These are phyloP conservation scores for Jaculus jaculus DNA, from an alignment of 2,113 vertebrate species.

Conservation along the genomic window DNA sequence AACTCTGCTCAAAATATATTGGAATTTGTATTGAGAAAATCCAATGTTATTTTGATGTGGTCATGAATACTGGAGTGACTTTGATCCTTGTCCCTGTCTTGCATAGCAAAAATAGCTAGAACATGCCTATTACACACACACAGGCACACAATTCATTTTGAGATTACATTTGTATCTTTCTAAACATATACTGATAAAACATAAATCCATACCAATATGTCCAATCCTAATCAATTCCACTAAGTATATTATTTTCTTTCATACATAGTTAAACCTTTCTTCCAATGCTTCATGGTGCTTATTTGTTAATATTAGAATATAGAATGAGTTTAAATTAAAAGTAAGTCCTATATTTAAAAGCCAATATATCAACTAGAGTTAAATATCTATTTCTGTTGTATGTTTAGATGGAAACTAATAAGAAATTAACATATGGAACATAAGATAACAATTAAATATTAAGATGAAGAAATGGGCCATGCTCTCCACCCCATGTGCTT, in stretches of 20 bases:
- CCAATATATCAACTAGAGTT: not conserved
- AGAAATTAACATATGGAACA: too few species aligned
- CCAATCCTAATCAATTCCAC: too few species aligned
- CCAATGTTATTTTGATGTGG: not conserved
- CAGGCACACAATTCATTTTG: too few species aligned
- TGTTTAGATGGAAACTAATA: not conserved
- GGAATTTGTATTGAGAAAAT: not conserved
- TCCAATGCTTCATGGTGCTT: not conserved
- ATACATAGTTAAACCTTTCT: not conserved
- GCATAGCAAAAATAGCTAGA: not conserved
- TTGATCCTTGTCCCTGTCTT: not conserved
- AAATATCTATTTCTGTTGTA: not conserved
- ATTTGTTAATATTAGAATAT: not conserved
- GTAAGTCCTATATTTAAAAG: not conserved
- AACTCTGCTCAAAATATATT: not conserved
- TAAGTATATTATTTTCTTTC: too few species aligned
- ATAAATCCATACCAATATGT: too few species aligned
- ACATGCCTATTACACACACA: not conserved
- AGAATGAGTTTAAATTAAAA: not conserved
- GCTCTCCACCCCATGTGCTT: not conserved
- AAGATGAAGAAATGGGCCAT: too few species aligned
- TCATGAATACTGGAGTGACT: not conserved
- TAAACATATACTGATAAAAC: not conserved
- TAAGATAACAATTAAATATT: not conserved
- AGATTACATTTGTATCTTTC: not conserved